Conservation (phyloP, 2,888 invertebrate species). For the Synanthedon vespiformis region DNA sequence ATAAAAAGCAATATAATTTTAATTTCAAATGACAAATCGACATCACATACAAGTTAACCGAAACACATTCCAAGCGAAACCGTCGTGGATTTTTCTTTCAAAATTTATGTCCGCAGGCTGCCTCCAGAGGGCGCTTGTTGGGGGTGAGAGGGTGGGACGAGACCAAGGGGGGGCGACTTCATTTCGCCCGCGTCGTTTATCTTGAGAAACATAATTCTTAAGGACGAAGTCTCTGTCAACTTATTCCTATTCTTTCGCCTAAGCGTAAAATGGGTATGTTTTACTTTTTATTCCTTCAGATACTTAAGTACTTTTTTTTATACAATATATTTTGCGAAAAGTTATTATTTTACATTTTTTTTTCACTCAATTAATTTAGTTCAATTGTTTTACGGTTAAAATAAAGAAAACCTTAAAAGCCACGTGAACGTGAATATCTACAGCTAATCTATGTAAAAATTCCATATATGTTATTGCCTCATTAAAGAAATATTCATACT, state of each 20-base stretch:
- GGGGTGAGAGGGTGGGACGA: slow-evolving; percentile 11
- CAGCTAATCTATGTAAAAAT: too few relatives aligned
- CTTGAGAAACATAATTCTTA: slow-evolving; percentile 76
- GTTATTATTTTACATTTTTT: too few relatives aligned
- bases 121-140: slow-evolving; percentile 40
- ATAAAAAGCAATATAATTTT: background rate
- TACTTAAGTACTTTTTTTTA: background rate
- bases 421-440: too few relatives aligned
- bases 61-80: slow-evolving; percentile 56
- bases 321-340: too few relatives aligned
- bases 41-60: background rate
- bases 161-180: slow-evolving; percentile 69
- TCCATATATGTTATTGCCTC: too few relatives aligned
- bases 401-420: too few relatives aligned
- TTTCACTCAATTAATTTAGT: too few relatives aligned
- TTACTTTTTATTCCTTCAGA: slow-evolving; percentile 2
- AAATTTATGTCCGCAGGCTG: slow-evolving; percentile 60
- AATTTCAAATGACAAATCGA: background rate
- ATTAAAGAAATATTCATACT: too few relatives aligned
- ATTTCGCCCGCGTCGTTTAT: slow-evolving; percentile 80
- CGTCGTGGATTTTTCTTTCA: slow-evolving; percentile 66
- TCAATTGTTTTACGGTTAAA: too few relatives aligned
- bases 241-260: slow-evolving; percentile 71
- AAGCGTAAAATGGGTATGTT: slow-evolving; percentile 30
- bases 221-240: slow-evolving; percentile 70